Evolutionary conservation across 2,797 vertebrate genomes (phyloP).

Genomic region (Fistularia commersonii): DNA sequence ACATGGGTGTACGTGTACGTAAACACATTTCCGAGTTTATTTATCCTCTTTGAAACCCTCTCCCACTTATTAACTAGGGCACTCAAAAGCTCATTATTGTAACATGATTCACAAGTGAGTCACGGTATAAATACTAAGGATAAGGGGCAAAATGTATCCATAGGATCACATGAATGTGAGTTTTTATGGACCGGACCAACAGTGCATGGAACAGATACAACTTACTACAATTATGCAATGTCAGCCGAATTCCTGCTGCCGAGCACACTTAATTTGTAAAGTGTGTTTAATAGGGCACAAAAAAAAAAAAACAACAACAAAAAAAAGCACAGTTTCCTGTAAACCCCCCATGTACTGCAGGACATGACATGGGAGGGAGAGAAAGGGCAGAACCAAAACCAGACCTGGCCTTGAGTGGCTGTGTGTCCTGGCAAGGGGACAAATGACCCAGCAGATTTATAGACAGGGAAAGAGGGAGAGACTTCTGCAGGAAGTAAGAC

Average conservation of each 20-base stretch:
- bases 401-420: conserved; percentile 55
- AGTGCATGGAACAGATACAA: conserved; percentile 1
- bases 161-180: not conserved
- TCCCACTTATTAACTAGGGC: not conserved
- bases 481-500: conserved; percentile 34
- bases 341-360: conserved; percentile 43
- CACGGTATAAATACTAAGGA: conserved; percentile 10
- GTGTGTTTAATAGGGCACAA: conserved; percentile 31
- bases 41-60: conserved; percentile 14
- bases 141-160: not conserved
- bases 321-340: conserved; percentile 51
- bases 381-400: conserved; percentile 33
- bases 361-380: conserved; percentile 24
- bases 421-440: conserved; percentile 52
- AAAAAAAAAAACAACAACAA: conserved; percentile 35
- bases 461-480: conserved; percentile 21
- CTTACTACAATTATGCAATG: conserved; percentile 19
- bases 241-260: conserved; percentile 21
- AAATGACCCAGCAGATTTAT: conserved; percentile 53
- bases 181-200: conserved; percentile 13
- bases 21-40: conserved; percentile 18
- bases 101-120: conserved; percentile 34
- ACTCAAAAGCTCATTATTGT: not conserved
- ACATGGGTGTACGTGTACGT: not conserved
- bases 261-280: conserved; percentile 29